Evolutionary conservation across 2,113 vertebrate genomes (phyloP), one percentile per base, ranked within the genome.

Genomic region (Pseudorasbora parva): DNA sequence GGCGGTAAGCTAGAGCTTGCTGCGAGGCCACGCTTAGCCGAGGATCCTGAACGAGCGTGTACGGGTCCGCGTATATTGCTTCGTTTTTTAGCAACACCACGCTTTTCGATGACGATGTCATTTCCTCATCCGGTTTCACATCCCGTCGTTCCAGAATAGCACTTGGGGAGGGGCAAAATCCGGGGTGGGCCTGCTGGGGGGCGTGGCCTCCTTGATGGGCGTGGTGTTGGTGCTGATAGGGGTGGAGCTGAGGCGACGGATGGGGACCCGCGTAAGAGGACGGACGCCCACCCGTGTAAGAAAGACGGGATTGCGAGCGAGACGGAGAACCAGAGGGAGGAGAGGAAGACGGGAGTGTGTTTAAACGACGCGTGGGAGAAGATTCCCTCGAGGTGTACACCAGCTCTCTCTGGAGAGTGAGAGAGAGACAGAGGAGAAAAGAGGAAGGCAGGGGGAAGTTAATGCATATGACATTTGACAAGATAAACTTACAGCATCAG

Each of bases 71-170:
- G 2, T 99, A 99, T 19, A 99, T 93, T 4, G 96, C 96, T 5
- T 99, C 98, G 0, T 96, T 97, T 81, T 97, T 96, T 92, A 99
- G 92, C 91, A 99, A 93, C 91, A 99, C 93, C 95, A 98, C 91
- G 82, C 96, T 97, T 88, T 97, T 95, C 57, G 93, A 91, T 0
- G 93, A 91, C 0, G 92, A 92, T 75, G 92, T 89, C 90, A 97
- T 89, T 41, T 98, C 98, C 68, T 98, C 97, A 0, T 99, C 97
- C 0, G 98, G 98, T 54, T 98, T 98, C 80, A 99, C 98, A 0
- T 99, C 98, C 4, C 98, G 92, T 2, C 98, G 96, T 80, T 99
- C 98, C 91, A 99, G 92, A 92, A 99, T 99, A 93, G 98, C 97
- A 15, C 98, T 98, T 90, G 98, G 97, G 85, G 97, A 97, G 80